Percentiles rank a stretch among this genome's conserved stretches.
These are phyloP conservation scores for Myiotriccus ornatus DNA, from an alignment of 2,797 vertebrate species.

Conservation along the genomic window DNA sequence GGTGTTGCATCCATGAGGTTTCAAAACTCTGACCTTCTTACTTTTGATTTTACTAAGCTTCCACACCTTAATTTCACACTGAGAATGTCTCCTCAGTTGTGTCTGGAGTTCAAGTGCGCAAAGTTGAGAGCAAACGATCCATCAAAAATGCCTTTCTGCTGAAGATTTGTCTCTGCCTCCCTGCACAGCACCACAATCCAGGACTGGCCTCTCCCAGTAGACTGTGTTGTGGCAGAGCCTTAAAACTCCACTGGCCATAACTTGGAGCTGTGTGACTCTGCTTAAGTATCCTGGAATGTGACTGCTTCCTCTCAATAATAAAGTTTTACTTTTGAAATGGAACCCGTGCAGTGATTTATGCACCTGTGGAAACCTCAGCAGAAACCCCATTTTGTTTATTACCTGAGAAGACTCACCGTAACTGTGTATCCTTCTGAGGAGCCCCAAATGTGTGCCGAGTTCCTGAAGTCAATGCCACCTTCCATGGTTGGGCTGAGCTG, in stretches of 20 bases:
- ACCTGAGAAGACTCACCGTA: not conserved
- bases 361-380: not conserved
- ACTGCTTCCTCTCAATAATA: not conserved
- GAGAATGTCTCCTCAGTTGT: not conserved
- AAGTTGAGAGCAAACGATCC: not conserved
- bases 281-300: not conserved
- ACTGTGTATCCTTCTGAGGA: not conserved
- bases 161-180: not conserved
- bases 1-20: not conserved
- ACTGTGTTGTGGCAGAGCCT: not conserved
- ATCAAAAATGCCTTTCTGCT: not conserved
- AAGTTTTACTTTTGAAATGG: not conserved
- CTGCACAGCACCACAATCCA: not conserved
- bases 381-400: not conserved
- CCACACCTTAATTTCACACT: not conserved
- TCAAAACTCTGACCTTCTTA: not conserved
- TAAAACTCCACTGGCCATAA: not conserved
- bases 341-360: not conserved
- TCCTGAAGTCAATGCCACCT: not conserved
- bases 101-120: not conserved
- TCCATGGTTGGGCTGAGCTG: not conserved
- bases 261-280: not conserved
- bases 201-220: not conserved
- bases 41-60: not conserved
- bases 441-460: not conserved